Evolutionary conservation across 2,113 vertebrate species (phyloP).

Genomic region (Bufo bufo): DNA sequence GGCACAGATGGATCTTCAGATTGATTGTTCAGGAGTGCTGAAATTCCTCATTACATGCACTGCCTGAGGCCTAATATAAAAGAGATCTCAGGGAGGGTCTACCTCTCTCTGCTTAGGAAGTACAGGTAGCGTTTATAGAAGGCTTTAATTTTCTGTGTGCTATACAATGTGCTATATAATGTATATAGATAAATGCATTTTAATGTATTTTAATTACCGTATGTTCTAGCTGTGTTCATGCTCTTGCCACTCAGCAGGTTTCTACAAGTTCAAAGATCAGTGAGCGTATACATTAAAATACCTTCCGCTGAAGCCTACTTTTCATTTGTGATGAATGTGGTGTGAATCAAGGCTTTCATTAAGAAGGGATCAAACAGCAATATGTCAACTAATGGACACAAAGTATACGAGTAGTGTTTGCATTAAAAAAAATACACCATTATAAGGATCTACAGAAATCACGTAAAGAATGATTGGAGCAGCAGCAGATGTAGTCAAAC

Average conservation of each 20-base stretch:
- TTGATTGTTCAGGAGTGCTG: slow-evolving; percentile 46
- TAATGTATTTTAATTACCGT: not conserved
- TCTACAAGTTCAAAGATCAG: not conserved
- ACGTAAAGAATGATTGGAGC: not conserved
- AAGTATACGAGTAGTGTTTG: not conserved
- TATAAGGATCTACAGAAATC: not conserved
- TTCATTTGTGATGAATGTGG: not conserved
- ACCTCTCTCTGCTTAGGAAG: not conserved
- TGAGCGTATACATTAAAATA: not conserved
- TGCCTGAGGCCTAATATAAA: slow-evolving; percentile 39
- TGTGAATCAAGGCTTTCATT: not conserved
- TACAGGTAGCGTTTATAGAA: not conserved
- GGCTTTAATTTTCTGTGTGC: not conserved
- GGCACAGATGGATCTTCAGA: slow-evolving; percentile 41
- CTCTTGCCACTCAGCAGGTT: not conserved
- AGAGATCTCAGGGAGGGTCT: slow-evolving; percentile 4
- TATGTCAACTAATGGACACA: not conserved
- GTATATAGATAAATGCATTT: not conserved
- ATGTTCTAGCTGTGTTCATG: not conserved
- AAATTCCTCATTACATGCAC: slow-evolving; percentile 38
- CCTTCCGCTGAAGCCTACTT: not conserved
- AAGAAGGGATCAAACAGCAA: not conserved
- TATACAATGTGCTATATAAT: not conserved
- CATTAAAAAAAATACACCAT: not conserved
- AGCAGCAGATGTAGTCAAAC: not conserved